Percentiles rank a stretch among this genome's conserved stretches.
Conservation (phyloP, 2,113 vertebrate genomes). For the Bos javanicus region DNA sequence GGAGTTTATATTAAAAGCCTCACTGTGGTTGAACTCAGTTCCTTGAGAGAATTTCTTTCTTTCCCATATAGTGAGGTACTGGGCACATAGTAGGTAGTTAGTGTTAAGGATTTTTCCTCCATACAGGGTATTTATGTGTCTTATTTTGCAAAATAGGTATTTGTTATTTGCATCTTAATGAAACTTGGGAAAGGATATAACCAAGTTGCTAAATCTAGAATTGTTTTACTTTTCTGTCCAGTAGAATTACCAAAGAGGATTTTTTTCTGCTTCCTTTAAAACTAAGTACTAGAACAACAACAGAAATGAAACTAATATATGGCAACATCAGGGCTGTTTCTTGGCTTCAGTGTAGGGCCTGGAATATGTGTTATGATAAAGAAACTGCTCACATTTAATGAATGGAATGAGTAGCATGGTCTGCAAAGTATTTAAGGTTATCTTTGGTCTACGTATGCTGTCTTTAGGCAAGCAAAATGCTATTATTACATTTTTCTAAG, state of each 20-base stretch:
- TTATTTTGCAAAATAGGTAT: not conserved
- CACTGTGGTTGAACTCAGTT: not conserved
- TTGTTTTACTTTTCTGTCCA: not conserved
- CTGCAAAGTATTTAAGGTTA: not conserved
- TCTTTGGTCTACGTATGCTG: not conserved
- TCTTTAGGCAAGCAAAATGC: conserved; percentile 3
- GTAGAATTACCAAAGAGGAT: not conserved
- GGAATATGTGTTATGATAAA: not conserved
- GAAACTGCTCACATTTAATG: not conserved
- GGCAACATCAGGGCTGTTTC: not conserved
- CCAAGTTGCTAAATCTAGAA: not conserved
- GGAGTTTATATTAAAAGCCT: not conserved
- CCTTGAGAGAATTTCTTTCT: not conserved
- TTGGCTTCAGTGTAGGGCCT: not conserved
- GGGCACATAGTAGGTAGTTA: not conserved
- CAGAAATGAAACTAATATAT: not conserved
- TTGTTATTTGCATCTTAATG: not conserved
- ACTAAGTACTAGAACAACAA: not conserved
- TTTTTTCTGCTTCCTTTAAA: conserved; percentile 29
- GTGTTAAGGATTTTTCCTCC: not conserved
- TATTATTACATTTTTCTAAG: not conserved
- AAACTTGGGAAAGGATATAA: not conserved
- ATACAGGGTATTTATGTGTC: not conserved
- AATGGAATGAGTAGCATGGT: not conserved
- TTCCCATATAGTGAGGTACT: not conserved